Base-by-base conservation (phyloP, 2,888 invertebrate species). In the Polydrusus pterygomalis region DNA sequence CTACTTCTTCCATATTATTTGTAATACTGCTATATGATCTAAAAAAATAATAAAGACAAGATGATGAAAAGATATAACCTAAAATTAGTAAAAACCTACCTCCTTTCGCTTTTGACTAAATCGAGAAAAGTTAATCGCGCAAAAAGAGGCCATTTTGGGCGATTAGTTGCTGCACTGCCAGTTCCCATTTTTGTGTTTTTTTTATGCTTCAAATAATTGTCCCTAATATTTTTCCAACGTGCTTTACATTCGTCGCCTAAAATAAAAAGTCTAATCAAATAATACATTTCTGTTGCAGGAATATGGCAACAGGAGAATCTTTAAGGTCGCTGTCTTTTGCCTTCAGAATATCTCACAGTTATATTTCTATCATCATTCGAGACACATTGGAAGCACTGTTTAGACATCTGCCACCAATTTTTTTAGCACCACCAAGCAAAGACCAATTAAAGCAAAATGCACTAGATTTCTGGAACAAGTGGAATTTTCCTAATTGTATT, bases 401-500 rank as follows among this genome's bases (percentile, higher is more conserved):
- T 56, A 18, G 69, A 11, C 54, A 60, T 20, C 73, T 78, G 30
- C 34, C 43, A 34, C 71, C 77, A 43, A 75, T 77, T 17, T 77
- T 77, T 75, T 38, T 77, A 49, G 18, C 47, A 25, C 45, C 67
- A 18, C 43, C 65, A 40, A 71, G 9, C 15, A 51, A 40, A 63
- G 60, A 75, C 40, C 11, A 40, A 11, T 58, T 71, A 15, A 74
- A 25, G 25, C 25, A 25, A 25, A 25, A 25, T 25, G 25, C 25
- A 25, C 25, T 25, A 25, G 25, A 25, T 25, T 25, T 25, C 25
- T 25, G 25, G 25, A 25, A 25, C 25, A 75, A 64, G 34, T 79
- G 78, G 78, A 54, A 75, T 65, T 79, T 79, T 71, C 78, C 79
- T 25, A 78, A 78, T 62, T 78, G 76, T 38, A 43, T 79, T 38